phyloP scores from a whole-genome alignment of 2,888 invertebrate species.

The Platerodrilus igneus region DNA sequence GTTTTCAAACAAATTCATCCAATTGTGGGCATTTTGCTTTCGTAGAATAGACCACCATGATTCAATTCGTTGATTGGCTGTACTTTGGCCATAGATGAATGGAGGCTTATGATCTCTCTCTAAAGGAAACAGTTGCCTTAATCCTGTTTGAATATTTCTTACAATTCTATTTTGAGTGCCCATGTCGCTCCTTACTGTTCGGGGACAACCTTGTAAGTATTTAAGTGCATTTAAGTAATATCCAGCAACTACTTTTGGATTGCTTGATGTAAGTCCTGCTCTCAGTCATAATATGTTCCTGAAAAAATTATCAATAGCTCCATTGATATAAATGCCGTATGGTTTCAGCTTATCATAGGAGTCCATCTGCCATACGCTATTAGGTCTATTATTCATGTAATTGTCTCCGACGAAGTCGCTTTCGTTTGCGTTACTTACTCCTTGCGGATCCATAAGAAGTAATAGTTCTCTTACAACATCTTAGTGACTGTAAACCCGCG shows the following conservation, averaged over 20 bases:
- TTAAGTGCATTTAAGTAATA: slow-evolving; percentile 2
- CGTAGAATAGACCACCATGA: slow-evolving; percentile 20
- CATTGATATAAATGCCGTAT: slow-evolving; percentile 11
- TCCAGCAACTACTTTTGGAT: slow-evolving; percentile 9
- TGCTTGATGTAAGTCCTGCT: slow-evolving; percentile 5
- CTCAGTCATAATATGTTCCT: slow-evolving; percentile 8
- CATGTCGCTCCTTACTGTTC: slow-evolving; percentile 14
- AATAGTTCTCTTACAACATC: slow-evolving; percentile 14
- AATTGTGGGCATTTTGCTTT: slow-evolving; percentile 16
- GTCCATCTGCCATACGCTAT: slow-evolving; percentile 24
- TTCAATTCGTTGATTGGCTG: slow-evolving; percentile 22
- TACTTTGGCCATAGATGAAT: slow-evolving; percentile 18
- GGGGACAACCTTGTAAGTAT: background rate
- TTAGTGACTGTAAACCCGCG: slow-evolving; percentile 17
- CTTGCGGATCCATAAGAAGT: slow-evolving; percentile 13
- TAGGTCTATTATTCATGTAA: slow-evolving; percentile 20
- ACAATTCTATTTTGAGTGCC: slow-evolving; percentile 24
- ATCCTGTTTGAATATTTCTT: slow-evolving; percentile 18
- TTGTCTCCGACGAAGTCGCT: too few species aligned
- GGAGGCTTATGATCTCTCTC: slow-evolving; percentile 7
- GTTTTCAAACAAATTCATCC: slow-evolving; percentile 14
- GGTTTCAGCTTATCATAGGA: slow-evolving; percentile 15
- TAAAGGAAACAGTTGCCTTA: slow-evolving; percentile 6
- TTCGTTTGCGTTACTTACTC: slow-evolving; percentile 17
- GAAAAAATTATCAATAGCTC: slow-evolving; percentile 11